Evolutionary conservation across 2,888 invertebrate species (phyloP).

Genomic region (Noctua pronuba): DNA sequence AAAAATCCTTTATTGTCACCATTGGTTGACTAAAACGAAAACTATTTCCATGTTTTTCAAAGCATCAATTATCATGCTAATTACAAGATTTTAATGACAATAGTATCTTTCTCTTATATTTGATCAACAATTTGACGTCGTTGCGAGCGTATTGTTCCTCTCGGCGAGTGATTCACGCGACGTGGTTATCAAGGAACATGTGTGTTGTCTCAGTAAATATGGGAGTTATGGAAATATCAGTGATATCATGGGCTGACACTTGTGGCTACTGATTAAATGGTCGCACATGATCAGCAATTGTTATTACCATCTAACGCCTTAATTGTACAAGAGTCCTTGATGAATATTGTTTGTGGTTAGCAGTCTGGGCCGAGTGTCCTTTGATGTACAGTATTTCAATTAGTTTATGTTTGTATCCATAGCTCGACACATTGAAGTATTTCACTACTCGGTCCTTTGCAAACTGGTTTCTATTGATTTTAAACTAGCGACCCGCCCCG

Average conservation of each 20-base stretch:
- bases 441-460: not conserved
- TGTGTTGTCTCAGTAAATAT: constrained; percentile 58
- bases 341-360: constrained; percentile 5
- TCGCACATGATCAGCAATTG: constrained; percentile 48
- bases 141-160: constrained; percentile 39
- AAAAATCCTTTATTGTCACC: not conserved
- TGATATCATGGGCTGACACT: constrained; percentile 68
- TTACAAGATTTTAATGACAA: constrained; percentile 55
- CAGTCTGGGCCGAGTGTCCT: not conserved
- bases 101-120: constrained; percentile 49
- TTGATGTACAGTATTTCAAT: not conserved
- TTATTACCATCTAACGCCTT: constrained; percentile 32
- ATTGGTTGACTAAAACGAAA: constrained; percentile 18
- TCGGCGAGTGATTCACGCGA: constrained; percentile 60
- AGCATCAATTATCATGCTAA: constrained; percentile 60
- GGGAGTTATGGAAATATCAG: constrained; percentile 57
- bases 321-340: constrained; percentile 39
- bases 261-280: constrained; percentile 61
- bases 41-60: constrained; percentile 53
- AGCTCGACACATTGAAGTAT: not conserved
- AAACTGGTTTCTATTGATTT: not conserved
- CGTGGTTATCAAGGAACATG: constrained; percentile 44
- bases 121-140: constrained; percentile 51
- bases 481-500: not conserved
- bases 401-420: not conserved